Evolutionary conservation across 2,888 invertebrate species (phyloP), one percentile per base, ranked within the genome.

Genomic region (Anagyrus pseudococci): DNA sequence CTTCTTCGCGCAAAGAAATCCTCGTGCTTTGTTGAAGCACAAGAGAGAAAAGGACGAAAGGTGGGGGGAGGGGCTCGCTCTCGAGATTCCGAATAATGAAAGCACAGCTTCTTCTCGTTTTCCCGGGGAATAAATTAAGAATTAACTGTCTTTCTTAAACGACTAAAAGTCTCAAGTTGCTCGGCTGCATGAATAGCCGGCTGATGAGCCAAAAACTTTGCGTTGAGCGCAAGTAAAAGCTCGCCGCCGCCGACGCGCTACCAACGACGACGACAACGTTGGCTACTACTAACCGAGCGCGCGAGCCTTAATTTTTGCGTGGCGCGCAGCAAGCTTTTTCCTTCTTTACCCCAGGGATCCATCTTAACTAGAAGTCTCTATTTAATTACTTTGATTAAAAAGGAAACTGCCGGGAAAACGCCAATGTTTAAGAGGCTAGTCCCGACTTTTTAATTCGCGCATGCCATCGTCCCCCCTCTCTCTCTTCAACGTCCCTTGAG

Each of bases 131-230:
- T 64, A 64, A 58, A 64, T 64, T 64, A 58, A 55, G 58, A 64
- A 59, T 64, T 64, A 64, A 59, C 63, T 55, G 63, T 64, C 64
- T 67, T 54, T 59, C 61, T 60, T 46, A 55, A 53, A 43, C 44
- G 56, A 55, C 50, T 58, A 52, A 57, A 56, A 50, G 54, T 66
- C 56, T 46, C 50, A 55, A 54, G 52, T 64, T 60, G 29, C 33
- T 41, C 41, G 46, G 17, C 47, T 52, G 40, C 49, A 44, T 64
- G 66, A 63, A 57, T 60, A 57, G 57, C 63, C 59, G 52, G 43
- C 49, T 64, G 64, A 64, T 59, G 64, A 64, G 58, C 55, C 59
- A 47, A 64, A 59, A 64, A 64, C 64, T 64, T 64, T 64, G 43
- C 33, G 6, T 10, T 7, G 29, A 23, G 20, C 22, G 55, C 53